These are phyloP conservation scores for Enteromius unitaeniatus DNA, from an alignment of 2,797 vertebrate genomes.

Conservation along the genomic window DNA sequence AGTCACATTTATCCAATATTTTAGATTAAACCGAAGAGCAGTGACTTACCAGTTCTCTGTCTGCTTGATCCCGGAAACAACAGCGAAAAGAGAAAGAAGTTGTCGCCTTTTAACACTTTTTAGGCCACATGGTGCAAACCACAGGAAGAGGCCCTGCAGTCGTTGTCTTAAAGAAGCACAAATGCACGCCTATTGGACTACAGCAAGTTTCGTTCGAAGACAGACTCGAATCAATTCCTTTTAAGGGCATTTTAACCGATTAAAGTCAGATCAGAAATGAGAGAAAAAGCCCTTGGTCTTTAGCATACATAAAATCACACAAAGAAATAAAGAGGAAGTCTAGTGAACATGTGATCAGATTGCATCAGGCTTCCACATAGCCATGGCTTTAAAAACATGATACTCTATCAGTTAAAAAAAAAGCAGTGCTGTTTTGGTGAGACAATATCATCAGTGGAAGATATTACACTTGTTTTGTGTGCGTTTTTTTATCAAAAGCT, in stretches of 20 bases:
- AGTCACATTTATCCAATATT: background rate
- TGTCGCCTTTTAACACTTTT: constrained; percentile 83
- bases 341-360: constrained; percentile 44
- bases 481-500: background rate
- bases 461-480: background rate
- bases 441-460: background rate
- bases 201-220: constrained; percentile 48
- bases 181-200: constrained; percentile 51
- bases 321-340: constrained; percentile 47
- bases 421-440: no score
- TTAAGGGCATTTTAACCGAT: constrained; percentile 68
- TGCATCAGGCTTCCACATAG: constrained; percentile 32
- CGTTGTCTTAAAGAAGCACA: constrained; percentile 36
- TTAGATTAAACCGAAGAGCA: constrained; percentile 12
- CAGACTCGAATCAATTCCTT: constrained; percentile 61
- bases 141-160: constrained; percentile 79
- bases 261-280: constrained; percentile 52
- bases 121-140: constrained; percentile 82
- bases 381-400: background rate
- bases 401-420: background rate
- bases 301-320: constrained; percentile 32
- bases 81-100: constrained; percentile 76
- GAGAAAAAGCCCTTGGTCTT: constrained; percentile 47
- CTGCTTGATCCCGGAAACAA: constrained; percentile 72
- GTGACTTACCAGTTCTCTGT: constrained; percentile 40